Evolutionary conservation across 2,888 invertebrate species (phyloP).

Genomic region (Platynereis dumerilii): DNA sequence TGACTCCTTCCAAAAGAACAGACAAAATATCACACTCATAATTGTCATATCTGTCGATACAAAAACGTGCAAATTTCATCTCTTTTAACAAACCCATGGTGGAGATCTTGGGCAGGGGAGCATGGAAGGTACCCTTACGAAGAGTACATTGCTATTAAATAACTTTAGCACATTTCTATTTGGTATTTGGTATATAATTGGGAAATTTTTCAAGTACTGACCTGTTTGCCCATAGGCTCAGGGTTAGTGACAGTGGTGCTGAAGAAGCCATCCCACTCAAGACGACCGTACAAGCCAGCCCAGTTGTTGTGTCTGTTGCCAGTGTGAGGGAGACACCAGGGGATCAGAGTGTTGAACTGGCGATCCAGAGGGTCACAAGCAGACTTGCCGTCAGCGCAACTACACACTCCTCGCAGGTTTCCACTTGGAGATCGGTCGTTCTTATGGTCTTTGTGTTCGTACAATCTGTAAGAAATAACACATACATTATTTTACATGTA

Average conservation of each 20-base stretch:
- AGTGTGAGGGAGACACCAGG: constrained; percentile 89
- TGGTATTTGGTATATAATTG: too few relatives aligned
- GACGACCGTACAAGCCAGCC: constrained; percentile 82
- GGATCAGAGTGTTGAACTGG: constrained; percentile 83
- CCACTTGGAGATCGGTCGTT: constrained; percentile 67
- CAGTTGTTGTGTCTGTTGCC: constrained; percentile 85
- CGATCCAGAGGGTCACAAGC: constrained; percentile 74
- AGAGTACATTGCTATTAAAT: too few relatives aligned
- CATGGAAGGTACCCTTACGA: too few relatives aligned
- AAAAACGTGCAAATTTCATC: too few relatives aligned
- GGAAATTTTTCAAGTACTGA: too few relatives aligned
- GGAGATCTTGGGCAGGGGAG: too few relatives aligned
- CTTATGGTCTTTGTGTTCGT: constrained; percentile 68
- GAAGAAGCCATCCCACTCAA: constrained; percentile 85
- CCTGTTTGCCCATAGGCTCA: constrained; percentile 86
- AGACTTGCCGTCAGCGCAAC: constrained; percentile 69
- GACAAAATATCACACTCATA: too few relatives aligned
- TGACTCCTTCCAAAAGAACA: too few relatives aligned
- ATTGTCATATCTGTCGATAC: too few relatives aligned
- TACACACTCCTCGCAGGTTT: constrained; percentile 76
- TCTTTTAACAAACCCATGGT: too few relatives aligned
- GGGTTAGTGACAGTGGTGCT: constrained; percentile 81
- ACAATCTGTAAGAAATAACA: constrained; percentile 61
- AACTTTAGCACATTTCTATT: too few relatives aligned
- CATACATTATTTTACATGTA: too few relatives aligned